Conservation (phyloP, 2,888 invertebrate genomes). For the Sympetrum striolatum region DNA sequence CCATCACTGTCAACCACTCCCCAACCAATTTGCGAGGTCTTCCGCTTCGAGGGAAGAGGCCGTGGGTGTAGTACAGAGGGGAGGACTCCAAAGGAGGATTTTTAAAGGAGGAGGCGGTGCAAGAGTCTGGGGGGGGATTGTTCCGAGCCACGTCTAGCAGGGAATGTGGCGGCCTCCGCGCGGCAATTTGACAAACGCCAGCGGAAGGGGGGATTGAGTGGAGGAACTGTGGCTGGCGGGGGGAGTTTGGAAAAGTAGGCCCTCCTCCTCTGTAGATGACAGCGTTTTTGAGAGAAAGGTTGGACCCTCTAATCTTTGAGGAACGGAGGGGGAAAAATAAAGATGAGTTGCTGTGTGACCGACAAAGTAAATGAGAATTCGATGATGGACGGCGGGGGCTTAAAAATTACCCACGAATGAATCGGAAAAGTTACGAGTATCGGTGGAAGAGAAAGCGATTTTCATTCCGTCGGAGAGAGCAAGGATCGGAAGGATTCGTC, state of each 20-base stretch:
- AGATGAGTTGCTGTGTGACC: slow-evolving; percentile 17
- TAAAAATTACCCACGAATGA: background rate
- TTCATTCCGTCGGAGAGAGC: no score
- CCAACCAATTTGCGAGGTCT: slow-evolving; percentile 41
- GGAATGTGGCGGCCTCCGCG: slow-evolving; percentile 29
- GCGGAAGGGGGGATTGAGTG: background rate
- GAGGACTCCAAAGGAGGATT: background rate
- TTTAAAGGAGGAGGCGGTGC: background rate
- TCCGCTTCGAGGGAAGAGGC: slow-evolving; percentile 35
- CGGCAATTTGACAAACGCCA: slow-evolving; percentile 42
- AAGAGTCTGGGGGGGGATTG: background rate
- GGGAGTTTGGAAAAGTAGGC: slow-evolving; percentile 31
- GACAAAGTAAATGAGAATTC: slow-evolving; percentile 36
- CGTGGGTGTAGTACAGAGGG: background rate
- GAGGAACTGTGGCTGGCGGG: background rate
- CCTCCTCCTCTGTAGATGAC: slow-evolving; percentile 28
- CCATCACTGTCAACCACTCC: slow-evolving; percentile 42
- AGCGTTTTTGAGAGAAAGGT: slow-evolving; percentile 41
- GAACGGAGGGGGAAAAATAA: slow-evolving; percentile 11
- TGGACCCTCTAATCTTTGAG: slow-evolving; percentile 36
- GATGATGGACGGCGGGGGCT: background rate
- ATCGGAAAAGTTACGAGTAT: slow-evolving; percentile 11
- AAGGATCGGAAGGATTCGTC: no score
- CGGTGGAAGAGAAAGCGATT: background rate
- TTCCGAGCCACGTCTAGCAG: slow-evolving; percentile 28